phyloP scores from a whole-genome alignment of 2,888 invertebrate species.

The Ennomos fuscantarius region DNA sequence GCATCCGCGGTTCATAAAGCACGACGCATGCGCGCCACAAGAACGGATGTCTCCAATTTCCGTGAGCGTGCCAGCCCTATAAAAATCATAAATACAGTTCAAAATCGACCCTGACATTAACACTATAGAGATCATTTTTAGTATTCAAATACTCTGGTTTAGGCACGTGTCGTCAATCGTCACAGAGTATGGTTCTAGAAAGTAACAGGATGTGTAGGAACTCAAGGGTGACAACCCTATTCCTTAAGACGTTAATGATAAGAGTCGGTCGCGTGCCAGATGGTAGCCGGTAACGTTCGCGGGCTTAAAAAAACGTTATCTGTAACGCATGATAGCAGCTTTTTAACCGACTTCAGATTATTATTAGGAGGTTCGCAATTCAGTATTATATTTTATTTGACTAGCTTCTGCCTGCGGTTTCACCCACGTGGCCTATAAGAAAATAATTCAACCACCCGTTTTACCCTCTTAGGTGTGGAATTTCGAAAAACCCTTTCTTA shows the following conservation, averaged over 20 bases:
- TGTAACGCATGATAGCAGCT: too few relatives aligned
- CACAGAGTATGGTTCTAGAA: constrained; percentile 60
- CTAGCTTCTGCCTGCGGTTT: too few relatives aligned
- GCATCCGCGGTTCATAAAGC: constrained; percentile 57
- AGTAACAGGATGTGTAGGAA: constrained; percentile 67
- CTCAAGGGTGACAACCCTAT: constrained; percentile 71
- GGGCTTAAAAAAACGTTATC: constrained; percentile 10
- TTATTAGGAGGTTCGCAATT: too few relatives aligned
- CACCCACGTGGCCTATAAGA: too few relatives aligned
- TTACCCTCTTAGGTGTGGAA: too few relatives aligned
- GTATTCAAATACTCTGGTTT: constrained; percentile 25
- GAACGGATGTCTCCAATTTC: constrained; percentile 78
- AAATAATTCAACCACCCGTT: too few relatives aligned
- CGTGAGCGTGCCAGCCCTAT: constrained; percentile 51
- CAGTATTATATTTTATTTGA: background rate
- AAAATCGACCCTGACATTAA: constrained; percentile 34
- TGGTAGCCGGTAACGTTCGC: constrained; percentile 30
- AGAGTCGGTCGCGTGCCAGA: constrained; percentile 37
- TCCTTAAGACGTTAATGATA: constrained; percentile 53
- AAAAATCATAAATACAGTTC: constrained; percentile 3
- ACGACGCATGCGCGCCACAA: constrained; percentile 72
- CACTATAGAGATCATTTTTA: constrained; percentile 29
- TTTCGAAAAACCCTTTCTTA: too few relatives aligned
- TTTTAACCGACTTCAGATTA: too few relatives aligned
- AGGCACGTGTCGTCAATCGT: constrained; percentile 68